phyloP scores from a whole-genome alignment of 1,140 invertebrate genomes.

The Grapholita molesta region DNA sequence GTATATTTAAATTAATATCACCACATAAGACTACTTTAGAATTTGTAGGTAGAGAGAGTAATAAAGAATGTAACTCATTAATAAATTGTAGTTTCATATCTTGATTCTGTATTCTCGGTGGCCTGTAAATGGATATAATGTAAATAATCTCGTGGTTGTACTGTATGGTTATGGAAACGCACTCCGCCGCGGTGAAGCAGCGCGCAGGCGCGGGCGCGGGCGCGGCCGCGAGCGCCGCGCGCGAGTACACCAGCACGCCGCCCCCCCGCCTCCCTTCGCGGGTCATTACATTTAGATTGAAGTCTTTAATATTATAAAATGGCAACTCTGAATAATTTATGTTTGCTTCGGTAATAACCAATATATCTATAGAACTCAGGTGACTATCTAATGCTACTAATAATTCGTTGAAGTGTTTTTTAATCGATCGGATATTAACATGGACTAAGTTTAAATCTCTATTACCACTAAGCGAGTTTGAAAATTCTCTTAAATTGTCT shows the following conservation, averaged over 20 bases:
- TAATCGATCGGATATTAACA: constrained; percentile 23
- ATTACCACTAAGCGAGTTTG: too few relatives aligned
- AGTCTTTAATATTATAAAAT: constrained; percentile 21
- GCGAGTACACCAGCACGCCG: constrained; percentile 25
- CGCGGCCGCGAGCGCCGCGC: not conserved
- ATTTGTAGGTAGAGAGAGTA: not conserved
- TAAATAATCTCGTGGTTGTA: too few relatives aligned
- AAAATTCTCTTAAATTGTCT: not conserved
- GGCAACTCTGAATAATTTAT: not conserved
- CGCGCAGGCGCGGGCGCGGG: not conserved
- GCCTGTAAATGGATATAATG: constrained; percentile 4
- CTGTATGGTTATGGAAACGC: not conserved
- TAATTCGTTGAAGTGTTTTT: constrained; percentile 25
- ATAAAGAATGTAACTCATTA: not conserved
- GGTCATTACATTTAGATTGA: constrained; percentile 7
- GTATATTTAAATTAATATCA: constrained; percentile 18
- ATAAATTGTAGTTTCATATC: not conserved
- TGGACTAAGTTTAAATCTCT: not conserved
- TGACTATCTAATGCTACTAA: not conserved
- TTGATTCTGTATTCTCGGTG: not conserved
- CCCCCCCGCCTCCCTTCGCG: constrained; percentile 13
- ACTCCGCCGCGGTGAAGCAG: not conserved
- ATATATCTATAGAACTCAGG: constrained; percentile 17
- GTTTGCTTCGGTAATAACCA: constrained; percentile 24
- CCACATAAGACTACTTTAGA: constrained; percentile 8